These are phyloP conservation scores for Disparrhopalites patrizii DNA, from an alignment of 2,888 invertebrate genomes.

Conservation along the genomic window DNA sequence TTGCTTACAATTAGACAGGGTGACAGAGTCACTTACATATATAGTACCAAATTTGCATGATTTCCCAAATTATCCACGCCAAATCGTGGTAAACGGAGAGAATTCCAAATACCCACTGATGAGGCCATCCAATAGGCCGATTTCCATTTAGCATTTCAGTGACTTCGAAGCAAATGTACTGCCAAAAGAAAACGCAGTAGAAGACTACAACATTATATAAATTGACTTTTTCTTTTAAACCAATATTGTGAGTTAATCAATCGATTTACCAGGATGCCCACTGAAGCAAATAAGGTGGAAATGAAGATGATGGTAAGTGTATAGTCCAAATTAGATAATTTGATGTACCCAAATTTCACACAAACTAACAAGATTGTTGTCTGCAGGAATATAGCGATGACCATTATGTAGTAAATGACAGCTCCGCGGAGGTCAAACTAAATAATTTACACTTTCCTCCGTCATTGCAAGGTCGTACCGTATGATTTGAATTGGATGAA, in stretches of 20 bases:
- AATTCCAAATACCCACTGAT: background rate
- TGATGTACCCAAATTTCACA: background rate
- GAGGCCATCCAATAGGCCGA: background rate
- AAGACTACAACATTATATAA: background rate
- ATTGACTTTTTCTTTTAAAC: background rate
- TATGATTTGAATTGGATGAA: too few relatives aligned
- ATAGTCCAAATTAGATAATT: background rate
- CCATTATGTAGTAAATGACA: background rate
- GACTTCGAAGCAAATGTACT: background rate
- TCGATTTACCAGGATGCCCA: too few relatives aligned
- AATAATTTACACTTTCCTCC: background rate
- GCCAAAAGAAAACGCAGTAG: background rate
- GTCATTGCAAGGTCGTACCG: too few relatives aligned
- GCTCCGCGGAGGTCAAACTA: background rate
- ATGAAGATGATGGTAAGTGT: background rate
- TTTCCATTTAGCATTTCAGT: background rate
- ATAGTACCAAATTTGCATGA: background rate
- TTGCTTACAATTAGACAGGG: too few relatives aligned
- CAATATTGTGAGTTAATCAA: background rate
- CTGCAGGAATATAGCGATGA: background rate
- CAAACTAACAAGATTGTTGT: background rate
- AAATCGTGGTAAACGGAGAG: background rate
- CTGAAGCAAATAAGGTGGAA: background rate
- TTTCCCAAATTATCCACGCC: background rate
- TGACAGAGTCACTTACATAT: background rate